phyloP scores from a whole-genome alignment of 1,140 invertebrate genomes.

The Notospermus geniculatus region DNA sequence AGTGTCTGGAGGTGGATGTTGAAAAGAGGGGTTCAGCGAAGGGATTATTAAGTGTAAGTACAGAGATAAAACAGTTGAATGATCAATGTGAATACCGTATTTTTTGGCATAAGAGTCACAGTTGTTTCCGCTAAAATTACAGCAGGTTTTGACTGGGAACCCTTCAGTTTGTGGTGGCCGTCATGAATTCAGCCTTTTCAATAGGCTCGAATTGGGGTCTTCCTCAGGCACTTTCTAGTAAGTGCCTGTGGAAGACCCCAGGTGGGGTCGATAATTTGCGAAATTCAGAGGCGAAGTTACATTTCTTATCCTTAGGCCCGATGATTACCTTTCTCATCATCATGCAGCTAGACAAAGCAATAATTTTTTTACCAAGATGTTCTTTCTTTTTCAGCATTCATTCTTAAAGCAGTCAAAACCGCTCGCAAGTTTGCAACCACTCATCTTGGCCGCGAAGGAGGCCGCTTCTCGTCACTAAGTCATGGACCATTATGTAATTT shows the following conservation, averaged over 20 bases:
- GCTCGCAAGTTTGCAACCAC: constrained; percentile 88
- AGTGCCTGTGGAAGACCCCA: no score
- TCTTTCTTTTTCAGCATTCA: constrained; percentile 76
- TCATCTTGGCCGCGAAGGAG: constrained; percentile 97
- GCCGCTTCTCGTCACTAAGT: constrained; percentile 65
- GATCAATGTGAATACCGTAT: not conserved
- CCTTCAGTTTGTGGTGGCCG: not conserved
- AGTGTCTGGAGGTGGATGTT: constrained; percentile 97
- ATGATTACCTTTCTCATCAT: not conserved
- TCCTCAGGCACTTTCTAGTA: no score
- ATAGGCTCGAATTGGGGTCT: no score
- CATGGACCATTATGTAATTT: no score
- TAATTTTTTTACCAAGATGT: not conserved
- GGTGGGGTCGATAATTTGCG: no score
- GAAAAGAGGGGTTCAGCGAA: constrained; percentile 85
- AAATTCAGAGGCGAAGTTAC: no score
- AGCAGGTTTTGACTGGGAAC: not conserved
- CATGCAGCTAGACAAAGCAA: not conserved
- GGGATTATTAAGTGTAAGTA: constrained; percentile 80
- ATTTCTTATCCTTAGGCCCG: no score
- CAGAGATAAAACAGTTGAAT: not conserved
- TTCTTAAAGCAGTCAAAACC: constrained; percentile 95
- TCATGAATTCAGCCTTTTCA: not conserved
- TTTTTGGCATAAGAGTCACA: not conserved
- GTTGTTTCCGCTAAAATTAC: not conserved